phyloP scores from a whole-genome alignment of 2,113 vertebrate species.

The Bufo gargarizans region DNA sequence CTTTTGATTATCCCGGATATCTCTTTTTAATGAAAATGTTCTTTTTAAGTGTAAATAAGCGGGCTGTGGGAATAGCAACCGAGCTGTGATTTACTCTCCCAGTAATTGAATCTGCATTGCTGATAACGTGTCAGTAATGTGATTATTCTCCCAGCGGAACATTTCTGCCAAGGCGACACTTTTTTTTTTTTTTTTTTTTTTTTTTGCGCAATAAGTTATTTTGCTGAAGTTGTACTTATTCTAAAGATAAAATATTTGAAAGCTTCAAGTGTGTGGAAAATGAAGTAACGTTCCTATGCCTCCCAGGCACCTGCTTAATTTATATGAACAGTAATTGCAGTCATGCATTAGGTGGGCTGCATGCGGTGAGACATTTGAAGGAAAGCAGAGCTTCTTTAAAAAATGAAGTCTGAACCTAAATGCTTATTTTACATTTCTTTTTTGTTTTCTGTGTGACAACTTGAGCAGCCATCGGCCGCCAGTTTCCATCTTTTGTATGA shows the following conservation, averaged over 20 bases:
- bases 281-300: neutral
- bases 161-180: neutral
- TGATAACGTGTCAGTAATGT: neutral
- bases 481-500: no score
- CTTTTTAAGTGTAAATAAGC: neutral
- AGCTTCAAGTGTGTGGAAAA: neutral
- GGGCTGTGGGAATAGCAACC: neutral
- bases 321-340: neutral
- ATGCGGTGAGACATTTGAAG: no score
- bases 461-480: no score
- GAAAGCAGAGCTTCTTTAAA: no score
- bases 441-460: no score
- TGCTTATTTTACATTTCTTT: no score
- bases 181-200: neutral
- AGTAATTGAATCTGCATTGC: neutral
- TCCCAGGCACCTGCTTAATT: neutral
- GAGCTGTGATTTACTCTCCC: neutral
- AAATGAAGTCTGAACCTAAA: no score
- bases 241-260: neutral
- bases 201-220: neutral
- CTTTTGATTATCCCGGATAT: no score
- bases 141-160: neutral
- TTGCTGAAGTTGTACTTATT: conserved; percentile 1
- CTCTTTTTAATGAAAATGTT: no score
- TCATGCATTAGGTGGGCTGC: neutral